A percentile compares a stretch with the other conserved stretches of the same genome.
phyloP scores from a whole-genome alignment of 1,140 invertebrate genomes.

The Sminthurinus signatus region DNA sequence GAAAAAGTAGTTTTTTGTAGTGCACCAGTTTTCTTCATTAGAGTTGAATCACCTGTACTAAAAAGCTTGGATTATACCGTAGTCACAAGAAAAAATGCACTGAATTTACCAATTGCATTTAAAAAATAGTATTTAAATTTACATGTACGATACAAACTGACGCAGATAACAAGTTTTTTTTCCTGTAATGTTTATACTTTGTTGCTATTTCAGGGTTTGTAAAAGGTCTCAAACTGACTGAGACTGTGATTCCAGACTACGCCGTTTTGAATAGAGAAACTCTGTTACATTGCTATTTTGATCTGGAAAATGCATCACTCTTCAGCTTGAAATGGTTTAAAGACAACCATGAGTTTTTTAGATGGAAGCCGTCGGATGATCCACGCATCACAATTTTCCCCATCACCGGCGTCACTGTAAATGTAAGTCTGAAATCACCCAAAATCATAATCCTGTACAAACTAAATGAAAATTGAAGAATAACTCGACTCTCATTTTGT shows the following conservation, averaged over 20 bases:
- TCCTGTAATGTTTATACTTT: no score
- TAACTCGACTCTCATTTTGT: not conserved
- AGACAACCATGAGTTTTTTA: constrained; percentile 78
- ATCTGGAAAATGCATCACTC: constrained; percentile 61
- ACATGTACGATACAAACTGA: no score
- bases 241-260: constrained; percentile 32
- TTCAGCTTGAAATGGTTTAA: constrained; percentile 86
- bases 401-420: constrained; percentile 67
- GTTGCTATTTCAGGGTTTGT: constrained; percentile 18
- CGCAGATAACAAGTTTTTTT: no score
- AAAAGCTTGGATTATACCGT: no score
- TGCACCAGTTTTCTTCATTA: no score
- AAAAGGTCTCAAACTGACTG: constrained; percentile 26
- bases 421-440: constrained; percentile 56
- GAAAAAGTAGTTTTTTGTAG: no score
- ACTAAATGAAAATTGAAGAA: not conserved
- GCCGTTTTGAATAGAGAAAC: constrained; percentile 20
- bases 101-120: no score
- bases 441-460: not conserved
- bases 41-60: no score
- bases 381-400: constrained; percentile 67
- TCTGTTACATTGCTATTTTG: constrained; percentile 68
- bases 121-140: no score
- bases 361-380: constrained; percentile 64
- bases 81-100: no score